phyloP scores from a whole-genome alignment of 2,888 invertebrate genomes.

The Dryococelus australis region DNA sequence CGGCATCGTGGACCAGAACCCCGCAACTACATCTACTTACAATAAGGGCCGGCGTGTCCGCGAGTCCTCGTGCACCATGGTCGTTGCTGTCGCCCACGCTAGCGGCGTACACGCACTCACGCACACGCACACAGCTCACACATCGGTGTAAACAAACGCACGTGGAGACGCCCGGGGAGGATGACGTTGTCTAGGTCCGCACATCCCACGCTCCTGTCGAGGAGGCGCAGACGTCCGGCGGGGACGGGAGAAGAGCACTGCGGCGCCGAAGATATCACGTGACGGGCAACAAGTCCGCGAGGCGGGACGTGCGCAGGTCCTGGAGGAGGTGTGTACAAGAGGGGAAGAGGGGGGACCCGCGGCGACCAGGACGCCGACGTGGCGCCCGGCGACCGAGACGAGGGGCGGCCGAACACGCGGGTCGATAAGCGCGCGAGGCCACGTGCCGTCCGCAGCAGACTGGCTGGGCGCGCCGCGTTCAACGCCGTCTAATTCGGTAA shows the following conservation, averaged over 20 bases:
- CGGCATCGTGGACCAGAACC: neutral
- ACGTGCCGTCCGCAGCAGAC: conserved; percentile 25
- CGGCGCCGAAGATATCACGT: neutral
- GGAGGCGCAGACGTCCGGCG: neutral
- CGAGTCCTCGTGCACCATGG: neutral
- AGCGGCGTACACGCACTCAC: neutral
- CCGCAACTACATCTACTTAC: neutral
- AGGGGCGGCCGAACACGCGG: conserved; percentile 31
- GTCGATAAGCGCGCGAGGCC: conserved; percentile 42
- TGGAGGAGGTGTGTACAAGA: neutral
- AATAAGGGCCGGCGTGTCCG: neutral
- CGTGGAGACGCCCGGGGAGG: neutral
- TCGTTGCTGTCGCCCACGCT: neutral
- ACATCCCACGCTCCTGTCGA: conserved; percentile 34
- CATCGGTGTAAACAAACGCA: too few species aligned
- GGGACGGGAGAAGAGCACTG: neutral
- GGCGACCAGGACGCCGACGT: neutral
- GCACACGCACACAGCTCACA: neutral
- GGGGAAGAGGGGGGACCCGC: neutral
- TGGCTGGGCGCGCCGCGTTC: conserved; percentile 17
- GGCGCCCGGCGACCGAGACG: neutral
- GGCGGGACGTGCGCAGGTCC: neutral
- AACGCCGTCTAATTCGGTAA: neutral
- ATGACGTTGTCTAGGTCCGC: conserved; percentile 12
- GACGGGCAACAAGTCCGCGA: neutral